A percentile compares a stretch with the other conserved stretches of the same genome.
These are phyloP conservation scores for Dendrocopos noguchii DNA, from an alignment of 2,113 vertebrate genomes.

Conservation along the genomic window DNA sequence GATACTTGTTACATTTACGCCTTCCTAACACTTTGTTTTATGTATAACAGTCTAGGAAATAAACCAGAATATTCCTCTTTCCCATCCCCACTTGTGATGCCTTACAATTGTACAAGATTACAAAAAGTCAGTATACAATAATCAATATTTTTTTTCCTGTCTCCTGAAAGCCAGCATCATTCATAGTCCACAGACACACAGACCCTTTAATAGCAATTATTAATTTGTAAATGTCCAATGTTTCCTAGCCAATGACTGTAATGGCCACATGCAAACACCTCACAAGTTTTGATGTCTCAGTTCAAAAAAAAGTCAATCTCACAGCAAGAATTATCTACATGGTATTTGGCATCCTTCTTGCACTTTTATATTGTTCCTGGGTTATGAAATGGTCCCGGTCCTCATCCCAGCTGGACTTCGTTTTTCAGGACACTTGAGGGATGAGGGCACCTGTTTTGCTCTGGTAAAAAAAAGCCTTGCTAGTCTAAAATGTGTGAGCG, in stretches of 20 bases:
- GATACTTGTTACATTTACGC: conserved; percentile 95
- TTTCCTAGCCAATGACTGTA: conserved; percentile 90
- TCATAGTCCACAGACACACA: conserved; percentile 81
- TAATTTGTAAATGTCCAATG: conserved; percentile 87
- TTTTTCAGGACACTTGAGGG: conserved; percentile 67
- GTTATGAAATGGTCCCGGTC: conserved; percentile 83
- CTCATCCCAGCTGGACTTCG: conserved; percentile 73
- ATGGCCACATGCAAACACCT: conserved; percentile 98
- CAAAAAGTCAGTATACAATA: conserved; percentile 95
- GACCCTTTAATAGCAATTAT: conserved; percentile 82
- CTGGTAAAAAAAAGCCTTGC: conserved; percentile 41
- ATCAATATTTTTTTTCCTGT: conserved; percentile 75
- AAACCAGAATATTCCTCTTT: conserved; percentile 84
- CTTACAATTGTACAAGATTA: conserved; percentile 97
- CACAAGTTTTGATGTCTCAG: conserved; percentile 85
- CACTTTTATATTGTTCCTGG: conserved; percentile 76
- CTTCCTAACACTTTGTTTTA: conserved; percentile 85
- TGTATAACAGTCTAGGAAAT: conserved; percentile 91
- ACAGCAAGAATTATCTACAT: conserved; percentile 84
- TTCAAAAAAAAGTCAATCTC: conserved; percentile 76
- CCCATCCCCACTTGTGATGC: conserved; percentile 87
- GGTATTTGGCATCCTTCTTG: conserved; percentile 82
- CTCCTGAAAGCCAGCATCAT: conserved; percentile 78
- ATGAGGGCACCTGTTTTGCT: conserved; percentile 75
- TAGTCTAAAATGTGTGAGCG: conserved; percentile 95